Evolutionary conservation across 2,113 vertebrate genomes (phyloP).

Genomic region (Cnemophilus loriae): DNA sequence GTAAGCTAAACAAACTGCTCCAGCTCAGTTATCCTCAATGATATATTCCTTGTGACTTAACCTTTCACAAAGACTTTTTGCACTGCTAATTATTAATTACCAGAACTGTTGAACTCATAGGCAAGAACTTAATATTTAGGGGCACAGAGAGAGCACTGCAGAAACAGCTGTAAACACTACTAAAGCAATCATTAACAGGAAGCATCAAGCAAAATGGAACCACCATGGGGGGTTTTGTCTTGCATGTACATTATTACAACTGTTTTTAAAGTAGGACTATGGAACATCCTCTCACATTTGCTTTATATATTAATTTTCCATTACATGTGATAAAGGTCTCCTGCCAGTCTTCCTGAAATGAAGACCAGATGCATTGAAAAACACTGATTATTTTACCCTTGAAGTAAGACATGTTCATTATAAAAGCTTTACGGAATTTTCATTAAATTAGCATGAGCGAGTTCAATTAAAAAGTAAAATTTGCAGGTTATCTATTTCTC

Average conservation of each 20-base stretch:
- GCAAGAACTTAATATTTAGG: constrained; percentile 26
- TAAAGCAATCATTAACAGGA: constrained; percentile 30
- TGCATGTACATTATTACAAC: background rate
- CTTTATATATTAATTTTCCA: background rate
- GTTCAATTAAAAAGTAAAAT: background rate
- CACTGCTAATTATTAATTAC: constrained; percentile 21
- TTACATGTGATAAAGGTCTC: background rate
- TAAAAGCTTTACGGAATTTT: background rate
- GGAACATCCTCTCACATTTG: background rate
- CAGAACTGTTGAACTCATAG: constrained; percentile 31
- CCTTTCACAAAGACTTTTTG: background rate
- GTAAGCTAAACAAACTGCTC: constrained; percentile 53
- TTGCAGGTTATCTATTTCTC: background rate
- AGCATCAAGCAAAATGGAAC: constrained; percentile 22
- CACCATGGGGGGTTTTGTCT: background rate
- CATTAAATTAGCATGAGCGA: background rate
- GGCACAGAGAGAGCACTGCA: background rate
- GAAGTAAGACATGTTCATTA: background rate
- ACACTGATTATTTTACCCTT: background rate
- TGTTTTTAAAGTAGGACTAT: constrained; percentile 19
- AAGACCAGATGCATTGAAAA: background rate
- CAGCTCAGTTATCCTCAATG: constrained; percentile 30
- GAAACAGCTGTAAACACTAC: constrained; percentile 28
- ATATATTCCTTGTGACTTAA: background rate
- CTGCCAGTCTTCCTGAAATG: background rate